Base-by-base conservation (phyloP, 2,113 vertebrate species). In the Corythornis madagascariensis region DNA sequence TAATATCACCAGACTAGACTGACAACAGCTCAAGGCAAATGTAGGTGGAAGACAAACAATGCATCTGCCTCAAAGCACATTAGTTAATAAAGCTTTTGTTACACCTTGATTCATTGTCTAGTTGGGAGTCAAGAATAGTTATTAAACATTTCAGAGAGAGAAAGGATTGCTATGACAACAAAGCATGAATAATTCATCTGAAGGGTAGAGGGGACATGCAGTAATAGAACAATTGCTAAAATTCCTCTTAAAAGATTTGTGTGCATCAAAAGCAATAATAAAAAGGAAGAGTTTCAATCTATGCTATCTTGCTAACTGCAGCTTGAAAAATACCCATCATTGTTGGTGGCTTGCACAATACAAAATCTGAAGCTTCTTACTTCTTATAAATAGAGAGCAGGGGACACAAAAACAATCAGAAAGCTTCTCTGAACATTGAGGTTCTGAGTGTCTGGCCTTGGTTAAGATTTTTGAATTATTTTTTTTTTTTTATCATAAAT, bases 61-160 rank as follows among this genome's bases (percentile, higher is more conserved):
- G 38, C 9, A 3, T 64, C 70, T 93, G 61, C 45, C 56, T 38
- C 65, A 69, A 84, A 82, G 65, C 60, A 79, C 24, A 66, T 88
- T 59, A 84, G 91, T 93, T 96, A 95, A 90, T 95, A 90, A 95
- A 83, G 55, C 66, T 94, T 92, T 94, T 80, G 67, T 96, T 96
- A 92, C 40, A 92, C 52, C 53, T 89, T 88, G 82, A 88, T 87
- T 96, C 89, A 69, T 83, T 94, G 84, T 96, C 89, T 93, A 71
- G 63, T 55, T 85, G 78, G 38, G 55, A 91, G 88, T 94, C 95
- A 94, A 92, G 77, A 89, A 61, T 94, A 87, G 90, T 96, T 96
- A 96, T 95, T 97, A 97, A 97, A 95, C 90, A 97, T 95, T 96
- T 97, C 88, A 81, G 77, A 76, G 85, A 93, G 56, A 93, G 53